Base-by-base conservation (phyloP, 2,797 vertebrate genomes). In the Oceanodroma leucorhoa region DNA sequence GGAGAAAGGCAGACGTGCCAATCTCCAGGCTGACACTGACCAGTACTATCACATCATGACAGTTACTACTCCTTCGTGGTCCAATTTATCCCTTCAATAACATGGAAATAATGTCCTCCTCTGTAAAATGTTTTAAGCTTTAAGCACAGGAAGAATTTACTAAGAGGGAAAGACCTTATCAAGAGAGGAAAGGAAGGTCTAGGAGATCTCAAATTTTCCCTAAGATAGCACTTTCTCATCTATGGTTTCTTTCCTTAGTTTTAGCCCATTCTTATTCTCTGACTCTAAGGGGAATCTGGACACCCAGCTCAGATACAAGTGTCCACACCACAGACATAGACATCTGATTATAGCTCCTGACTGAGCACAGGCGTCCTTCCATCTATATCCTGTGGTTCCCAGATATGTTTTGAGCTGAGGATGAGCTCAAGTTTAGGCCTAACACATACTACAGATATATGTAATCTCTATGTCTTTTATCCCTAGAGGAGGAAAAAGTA, bases 1-100 rank as follows among this genome's bases (percentile, higher is more conserved):
- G 22, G 4, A 60, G 12, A n/a, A 53, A n/a, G 43, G 23, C 10
- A 23, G 29, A 41, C 51, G 34, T 16, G 34, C n/a, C 48, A 5
- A 2, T 24, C 29, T 78, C n/a, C 65, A 46, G 60, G 22, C 20
- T 50, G 51, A 41, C 23, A 14, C 20, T 11, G 75, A 29, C 50
- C 50, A 11, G 21, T 3, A 2, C 46, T 9, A 6, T 12, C 67
- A 45, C 43, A 24, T 36, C 70, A 51, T 9, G 54, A 24, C 14
- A 41, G n/a, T 4, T 15, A 6, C 29, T n/a, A 3, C 7, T 69
- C 27, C 40, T 69, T 48, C 1, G 0, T 23, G n/a, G n/a, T 53
- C 34, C 43, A 11, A 15, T 40, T 36, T 34, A 46, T 16, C 54
- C 50, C 60, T 55, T 23, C 54, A 55, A 5, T 1, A 14, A 5